phyloP scores from a whole-genome alignment of 2,888 invertebrate species.

The Loripinus fragilis region DNA sequence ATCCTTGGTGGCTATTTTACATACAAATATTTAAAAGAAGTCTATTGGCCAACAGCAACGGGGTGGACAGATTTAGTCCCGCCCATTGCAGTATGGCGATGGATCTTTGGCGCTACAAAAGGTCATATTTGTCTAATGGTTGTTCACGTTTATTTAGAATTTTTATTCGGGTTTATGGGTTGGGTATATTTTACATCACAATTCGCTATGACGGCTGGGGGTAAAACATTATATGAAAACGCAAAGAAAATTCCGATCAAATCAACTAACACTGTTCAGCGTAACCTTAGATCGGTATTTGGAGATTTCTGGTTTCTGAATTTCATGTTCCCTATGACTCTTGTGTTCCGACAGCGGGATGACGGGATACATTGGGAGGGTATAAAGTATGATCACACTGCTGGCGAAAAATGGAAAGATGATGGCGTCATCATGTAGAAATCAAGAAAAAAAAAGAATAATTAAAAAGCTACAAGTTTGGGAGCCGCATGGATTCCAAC shows the following conservation, averaged over 20 bases:
- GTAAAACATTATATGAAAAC: conserved; percentile 66
- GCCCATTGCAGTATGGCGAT: conserved; percentile 50
- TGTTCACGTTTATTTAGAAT: conserved; percentile 59
- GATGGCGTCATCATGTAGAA: not conserved
- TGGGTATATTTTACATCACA: conserved; percentile 61
- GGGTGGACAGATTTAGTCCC: conserved; percentile 52
- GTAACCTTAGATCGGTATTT: conserved; percentile 71
- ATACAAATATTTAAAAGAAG: conserved; percentile 43
- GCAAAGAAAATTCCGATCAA: conserved; percentile 61
- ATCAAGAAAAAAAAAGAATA: too few relatives aligned
- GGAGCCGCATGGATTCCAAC: too few relatives aligned
- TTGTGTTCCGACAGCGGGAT: conserved; percentile 67
- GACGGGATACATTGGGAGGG: conserved; percentile 69
- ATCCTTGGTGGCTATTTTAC: conserved; percentile 55
- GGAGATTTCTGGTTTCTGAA: conserved; percentile 74
- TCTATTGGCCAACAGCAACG: conserved; percentile 37
- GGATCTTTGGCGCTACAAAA: conserved; percentile 46
- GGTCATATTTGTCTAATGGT: conserved; percentile 48
- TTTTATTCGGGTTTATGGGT: conserved; percentile 53
- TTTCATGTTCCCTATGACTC: conserved; percentile 72
- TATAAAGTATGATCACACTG: conserved; percentile 54
- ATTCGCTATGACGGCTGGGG: conserved; percentile 50
- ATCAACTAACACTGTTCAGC: conserved; percentile 45
- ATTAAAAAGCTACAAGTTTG: too few relatives aligned
- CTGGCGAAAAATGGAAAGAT: not conserved